Conservation (phyloP, 1,140 invertebrate genomes). For the Oscheius sp. region DNA sequence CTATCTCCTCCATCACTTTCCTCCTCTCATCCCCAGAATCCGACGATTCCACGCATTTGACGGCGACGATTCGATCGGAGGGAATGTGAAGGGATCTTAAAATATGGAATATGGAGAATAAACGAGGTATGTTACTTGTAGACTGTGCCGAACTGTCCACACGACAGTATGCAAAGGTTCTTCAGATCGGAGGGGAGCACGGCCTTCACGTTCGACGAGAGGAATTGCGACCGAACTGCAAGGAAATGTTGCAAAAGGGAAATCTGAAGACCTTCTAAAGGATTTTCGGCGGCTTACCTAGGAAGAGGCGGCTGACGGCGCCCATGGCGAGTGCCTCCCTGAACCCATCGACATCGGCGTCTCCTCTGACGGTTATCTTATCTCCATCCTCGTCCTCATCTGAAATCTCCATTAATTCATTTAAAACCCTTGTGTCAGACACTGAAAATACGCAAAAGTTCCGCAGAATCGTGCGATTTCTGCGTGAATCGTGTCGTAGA, state of each 20-base stretch:
- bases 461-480: constrained; percentile 37
- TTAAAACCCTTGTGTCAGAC: background rate
- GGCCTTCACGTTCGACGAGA: constrained; percentile 2
- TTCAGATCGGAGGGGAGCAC: constrained; percentile 53
- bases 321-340: background rate
- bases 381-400: constrained; percentile 55
- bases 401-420: constrained; percentile 32
- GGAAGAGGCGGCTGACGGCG: background rate
- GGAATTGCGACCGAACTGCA: background rate
- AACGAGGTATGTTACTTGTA: constrained; percentile 50
- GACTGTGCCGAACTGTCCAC: constrained; percentile 62
- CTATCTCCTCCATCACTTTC: constrained; percentile 62
- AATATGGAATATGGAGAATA: background rate
- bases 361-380: constrained; percentile 46
- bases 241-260: background rate
- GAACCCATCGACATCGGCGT: constrained; percentile 45
- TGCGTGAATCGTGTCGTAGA: constrained; percentile 46
- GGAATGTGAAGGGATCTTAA: constrained; percentile 15
- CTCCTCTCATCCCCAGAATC: constrained; percentile 58
- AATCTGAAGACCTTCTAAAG: too few relatives aligned
- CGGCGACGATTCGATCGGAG: background rate
- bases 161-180: constrained; percentile 53
- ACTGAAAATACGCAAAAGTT: constrained; percentile 40
- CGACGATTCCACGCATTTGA: constrained; percentile 60
- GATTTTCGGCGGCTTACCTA: constrained; percentile 1